Percentiles rank a stretch among this genome's conserved stretches.
Conservation (phyloP, 1,140 invertebrate species). For the Thereuonema tuberculata region DNA sequence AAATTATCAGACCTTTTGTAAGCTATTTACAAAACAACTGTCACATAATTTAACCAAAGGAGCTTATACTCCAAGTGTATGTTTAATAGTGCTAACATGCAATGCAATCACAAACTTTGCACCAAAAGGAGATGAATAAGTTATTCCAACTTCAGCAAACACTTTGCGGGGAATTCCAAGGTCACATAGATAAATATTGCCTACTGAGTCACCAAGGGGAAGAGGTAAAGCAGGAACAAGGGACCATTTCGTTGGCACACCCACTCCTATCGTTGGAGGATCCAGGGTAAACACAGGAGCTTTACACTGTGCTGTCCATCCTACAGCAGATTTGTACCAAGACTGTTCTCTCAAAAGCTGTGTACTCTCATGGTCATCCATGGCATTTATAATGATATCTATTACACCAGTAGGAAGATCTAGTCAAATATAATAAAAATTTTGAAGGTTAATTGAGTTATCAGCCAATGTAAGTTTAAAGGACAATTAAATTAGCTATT, state of each 20-base stretch:
- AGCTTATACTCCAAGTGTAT: no score
- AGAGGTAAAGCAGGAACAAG: conserved; percentile 59
- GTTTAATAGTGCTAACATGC: no score
- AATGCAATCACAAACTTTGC: conserved; percentile 74
- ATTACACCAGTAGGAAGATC: conserved; percentile 42
- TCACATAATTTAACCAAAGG: no score
- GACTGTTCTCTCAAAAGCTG: conserved; percentile 10
- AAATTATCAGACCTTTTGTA: no score
- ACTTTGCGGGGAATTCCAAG: conserved; percentile 62
- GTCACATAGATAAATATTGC: conserved; percentile 74
- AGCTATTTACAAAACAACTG: no score
- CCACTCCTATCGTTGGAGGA: conserved; percentile 52
- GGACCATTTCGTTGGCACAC: conserved; percentile 55
- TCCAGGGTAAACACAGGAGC: conserved; percentile 69
- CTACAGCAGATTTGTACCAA: conserved; percentile 34
- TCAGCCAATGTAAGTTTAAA: no score
- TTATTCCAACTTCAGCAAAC: conserved; percentile 58
- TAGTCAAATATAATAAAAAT: conserved; percentile 27
- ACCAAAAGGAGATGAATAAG: conserved; percentile 74
- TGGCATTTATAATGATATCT: conserved; percentile 52
- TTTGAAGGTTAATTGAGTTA: conserved; percentile 12
- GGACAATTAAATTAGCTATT: conserved; percentile 6
- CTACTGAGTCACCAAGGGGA: conserved; percentile 49
- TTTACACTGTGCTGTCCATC: conserved; percentile 53
- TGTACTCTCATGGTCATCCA: conserved; percentile 38